phyloP scores from a whole-genome alignment of 2,113 vertebrate genomes.

The Nothocercus julius region DNA sequence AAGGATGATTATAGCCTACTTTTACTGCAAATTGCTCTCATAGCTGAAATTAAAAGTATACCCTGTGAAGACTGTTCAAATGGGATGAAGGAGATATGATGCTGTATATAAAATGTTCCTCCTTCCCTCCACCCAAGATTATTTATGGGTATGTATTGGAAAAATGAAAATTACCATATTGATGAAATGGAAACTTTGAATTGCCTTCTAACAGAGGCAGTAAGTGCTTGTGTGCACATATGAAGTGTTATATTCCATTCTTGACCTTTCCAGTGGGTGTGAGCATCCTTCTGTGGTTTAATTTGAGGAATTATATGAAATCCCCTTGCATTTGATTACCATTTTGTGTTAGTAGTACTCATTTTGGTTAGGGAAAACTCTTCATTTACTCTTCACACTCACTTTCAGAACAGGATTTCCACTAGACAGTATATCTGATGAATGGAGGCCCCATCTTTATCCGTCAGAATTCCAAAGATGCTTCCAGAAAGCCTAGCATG shows the following conservation, averaged over 20 bases:
- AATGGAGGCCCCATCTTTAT: accelerated
- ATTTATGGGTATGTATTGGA: not conserved
- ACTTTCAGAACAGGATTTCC: not conserved
- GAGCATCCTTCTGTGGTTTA: not conserved
- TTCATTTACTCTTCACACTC: not conserved
- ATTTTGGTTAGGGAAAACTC: not conserved
- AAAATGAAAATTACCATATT: not conserved
- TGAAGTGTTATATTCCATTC: not conserved
- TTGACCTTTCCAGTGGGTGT: not conserved
- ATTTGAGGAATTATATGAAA: not conserved
- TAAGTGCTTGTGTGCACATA: not conserved
- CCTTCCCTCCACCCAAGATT: not conserved
- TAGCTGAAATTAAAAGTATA: not conserved
- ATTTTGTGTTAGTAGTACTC: not conserved
- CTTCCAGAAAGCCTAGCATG: not conserved
- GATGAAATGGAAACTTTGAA: not conserved
- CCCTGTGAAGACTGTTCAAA: not conserved
- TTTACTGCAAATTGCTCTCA: not conserved
- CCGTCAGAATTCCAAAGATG: not conserved
- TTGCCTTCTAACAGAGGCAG: not conserved
- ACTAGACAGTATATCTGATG: accelerated
- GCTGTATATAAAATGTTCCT: not conserved
- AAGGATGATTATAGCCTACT: not conserved
- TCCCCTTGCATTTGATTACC: not conserved
- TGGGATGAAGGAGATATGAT: accelerated